phyloP scores from a whole-genome alignment of 2,797 vertebrate genomes.

The Gadopsis marmoratus region DNA sequence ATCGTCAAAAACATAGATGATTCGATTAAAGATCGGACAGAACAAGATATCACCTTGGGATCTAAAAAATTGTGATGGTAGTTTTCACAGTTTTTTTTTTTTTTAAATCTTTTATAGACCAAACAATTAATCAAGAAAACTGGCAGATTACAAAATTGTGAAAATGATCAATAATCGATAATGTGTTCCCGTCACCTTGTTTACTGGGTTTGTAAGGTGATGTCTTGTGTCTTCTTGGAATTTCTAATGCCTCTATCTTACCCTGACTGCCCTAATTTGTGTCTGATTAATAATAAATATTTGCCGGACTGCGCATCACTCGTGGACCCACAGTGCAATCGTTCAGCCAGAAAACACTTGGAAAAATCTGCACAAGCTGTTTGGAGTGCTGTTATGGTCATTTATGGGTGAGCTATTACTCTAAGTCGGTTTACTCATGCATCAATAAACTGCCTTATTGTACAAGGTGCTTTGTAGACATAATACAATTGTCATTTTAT shows the following conservation, averaged over 20 bases:
- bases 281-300: conserved; percentile 32
- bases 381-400: conserved; percentile 11
- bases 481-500: neutral
- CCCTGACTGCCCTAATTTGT: conserved; percentile 10
- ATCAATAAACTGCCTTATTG: conserved; percentile 20
- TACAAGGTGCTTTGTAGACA: neutral
- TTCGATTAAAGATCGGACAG: neutral
- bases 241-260: neutral
- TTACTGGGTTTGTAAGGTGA: neutral
- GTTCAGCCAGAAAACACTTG: conserved; percentile 25
- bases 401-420: conserved; percentile 25
- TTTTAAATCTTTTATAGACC: neutral
- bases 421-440: conserved; percentile 21
- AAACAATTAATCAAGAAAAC: neutral
- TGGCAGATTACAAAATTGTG: neutral
- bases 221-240: conserved; percentile 16
- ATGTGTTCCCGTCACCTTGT: neutral
- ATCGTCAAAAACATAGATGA: neutral
- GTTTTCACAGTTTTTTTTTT: neutral
- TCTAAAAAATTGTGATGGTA: neutral
- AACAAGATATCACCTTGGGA: neutral
- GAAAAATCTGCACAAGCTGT: conserved; percentile 15
- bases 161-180: neutral
- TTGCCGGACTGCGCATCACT: conserved; percentile 12
- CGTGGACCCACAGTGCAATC: conserved; percentile 1